These are phyloP conservation scores for Brachyptera putata DNA, from an alignment of 2,888 invertebrate genomes.

Conservation along the genomic window DNA sequence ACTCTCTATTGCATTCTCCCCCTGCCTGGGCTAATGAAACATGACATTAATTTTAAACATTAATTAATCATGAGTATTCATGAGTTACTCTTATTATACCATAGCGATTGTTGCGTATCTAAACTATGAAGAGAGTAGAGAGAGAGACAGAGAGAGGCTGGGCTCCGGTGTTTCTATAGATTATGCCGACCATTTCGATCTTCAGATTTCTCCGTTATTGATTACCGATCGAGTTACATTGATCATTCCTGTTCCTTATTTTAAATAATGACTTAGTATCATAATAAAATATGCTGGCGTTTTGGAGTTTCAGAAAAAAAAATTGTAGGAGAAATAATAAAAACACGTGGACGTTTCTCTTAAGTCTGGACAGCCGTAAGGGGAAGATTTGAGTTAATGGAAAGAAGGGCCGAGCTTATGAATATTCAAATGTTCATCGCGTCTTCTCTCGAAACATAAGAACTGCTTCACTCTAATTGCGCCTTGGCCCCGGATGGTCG, in stretches of 20 bases:
- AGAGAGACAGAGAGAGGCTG: too few species aligned
- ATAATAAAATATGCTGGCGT: constrained; percentile 20
- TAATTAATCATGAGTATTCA: not conserved
- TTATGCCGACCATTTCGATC: not conserved
- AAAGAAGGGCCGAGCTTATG: constrained; percentile 23
- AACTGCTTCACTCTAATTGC: constrained; percentile 21
- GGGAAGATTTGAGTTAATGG: constrained; percentile 28
- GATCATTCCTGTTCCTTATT: constrained; percentile 22
- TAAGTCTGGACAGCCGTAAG: constrained; percentile 16
- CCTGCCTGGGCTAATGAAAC: not conserved
- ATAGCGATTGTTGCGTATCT: too few species aligned
- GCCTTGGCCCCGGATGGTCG: too few species aligned
- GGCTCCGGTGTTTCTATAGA: not conserved
- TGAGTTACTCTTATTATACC: not conserved
- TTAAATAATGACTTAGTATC: constrained; percentile 20
- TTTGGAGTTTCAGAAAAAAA: constrained; percentile 12
- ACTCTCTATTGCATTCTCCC: not conserved
- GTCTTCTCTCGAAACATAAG: constrained; percentile 23
- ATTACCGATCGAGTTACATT: constrained; percentile 24
- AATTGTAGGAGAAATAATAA: not conserved
- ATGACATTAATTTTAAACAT: not conserved
- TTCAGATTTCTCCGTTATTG: constrained; percentile 17
- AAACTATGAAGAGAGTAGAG: too few species aligned
- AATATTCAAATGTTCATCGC: constrained; percentile 23
- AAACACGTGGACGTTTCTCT: not conserved